These are phyloP conservation scores for Amphiprion percula DNA, from an alignment of 2,113 vertebrate species.

Conservation along the genomic window DNA sequence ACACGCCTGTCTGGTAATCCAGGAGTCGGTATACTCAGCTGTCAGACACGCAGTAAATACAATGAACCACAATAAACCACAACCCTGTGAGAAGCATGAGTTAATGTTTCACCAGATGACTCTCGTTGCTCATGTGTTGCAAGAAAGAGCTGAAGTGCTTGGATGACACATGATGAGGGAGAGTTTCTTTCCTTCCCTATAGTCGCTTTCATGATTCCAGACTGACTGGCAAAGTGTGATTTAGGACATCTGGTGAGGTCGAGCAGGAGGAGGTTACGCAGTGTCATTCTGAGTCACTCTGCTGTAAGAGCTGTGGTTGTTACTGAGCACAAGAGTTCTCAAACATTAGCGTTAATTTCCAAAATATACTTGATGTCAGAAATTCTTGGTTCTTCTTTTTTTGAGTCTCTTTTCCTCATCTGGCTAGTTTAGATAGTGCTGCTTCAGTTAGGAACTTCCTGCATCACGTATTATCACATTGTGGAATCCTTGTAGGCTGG, in stretches of 20 bases:
- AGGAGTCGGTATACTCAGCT: too few relatives aligned
- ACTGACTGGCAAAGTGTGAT: constrained; percentile 13
- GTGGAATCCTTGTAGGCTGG: neutral
- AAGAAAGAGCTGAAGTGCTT: neutral
- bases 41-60: too few relatives aligned
- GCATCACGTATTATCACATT: neutral
- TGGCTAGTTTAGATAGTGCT: constrained; percentile 1
- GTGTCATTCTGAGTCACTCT: constrained; percentile 25
- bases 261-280: neutral
- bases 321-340: too few relatives aligned
- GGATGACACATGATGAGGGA: constrained; percentile 5
- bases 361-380: too few relatives aligned
- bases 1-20: too few relatives aligned
- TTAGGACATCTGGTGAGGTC: constrained; percentile 32
- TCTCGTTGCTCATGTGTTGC: neutral
- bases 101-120: too few relatives aligned
- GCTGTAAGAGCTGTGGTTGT: neutral
- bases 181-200: constrained; percentile 16
- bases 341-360: too few relatives aligned
- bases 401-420: neutral
- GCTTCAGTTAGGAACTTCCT: constrained; percentile 2
- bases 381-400: too few relatives aligned
- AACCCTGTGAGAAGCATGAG: too few relatives aligned
- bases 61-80: too few relatives aligned
- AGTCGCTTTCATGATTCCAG: neutral